Evolutionary conservation across 2,888 invertebrate genomes (phyloP).

Genomic region (Hololepta plana): DNA sequence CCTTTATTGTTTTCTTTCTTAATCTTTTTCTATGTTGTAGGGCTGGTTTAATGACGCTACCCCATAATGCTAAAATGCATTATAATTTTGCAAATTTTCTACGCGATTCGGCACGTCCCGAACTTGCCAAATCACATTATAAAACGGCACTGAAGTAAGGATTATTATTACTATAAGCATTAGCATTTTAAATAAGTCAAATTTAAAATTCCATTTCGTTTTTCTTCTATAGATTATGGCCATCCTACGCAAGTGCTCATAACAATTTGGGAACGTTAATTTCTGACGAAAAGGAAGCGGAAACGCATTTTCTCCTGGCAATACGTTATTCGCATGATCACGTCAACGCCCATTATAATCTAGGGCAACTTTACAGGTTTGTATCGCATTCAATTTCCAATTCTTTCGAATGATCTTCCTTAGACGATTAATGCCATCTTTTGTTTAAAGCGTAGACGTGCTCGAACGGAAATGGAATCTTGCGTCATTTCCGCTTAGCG

Average conservation of each 20-base stretch:
- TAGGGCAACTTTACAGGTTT: slow-evolving; percentile 68
- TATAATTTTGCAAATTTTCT: slow-evolving; percentile 80
- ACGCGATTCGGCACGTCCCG: slow-evolving; percentile 54
- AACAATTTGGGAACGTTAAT: slow-evolving; percentile 73
- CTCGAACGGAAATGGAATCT: too few relatives aligned
- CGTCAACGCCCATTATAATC: slow-evolving; percentile 69
- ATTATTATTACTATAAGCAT: neutral
- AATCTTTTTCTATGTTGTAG: too few relatives aligned
- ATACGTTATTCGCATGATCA: slow-evolving; percentile 56
- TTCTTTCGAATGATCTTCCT: too few relatives aligned
- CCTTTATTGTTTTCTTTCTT: too few relatives aligned
- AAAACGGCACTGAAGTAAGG: slow-evolving; percentile 54
- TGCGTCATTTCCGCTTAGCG: too few relatives aligned
- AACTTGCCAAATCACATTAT: slow-evolving; percentile 60
- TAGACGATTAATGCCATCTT: too few relatives aligned
- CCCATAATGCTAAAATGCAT: slow-evolving; percentile 79
- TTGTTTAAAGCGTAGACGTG: too few relatives aligned
- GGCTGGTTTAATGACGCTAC: slow-evolving; percentile 59
- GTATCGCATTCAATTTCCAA: too few relatives aligned
- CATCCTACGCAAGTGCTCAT: slow-evolving; percentile 69
- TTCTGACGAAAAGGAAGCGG: slow-evolving; percentile 45
- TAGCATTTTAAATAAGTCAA: slow-evolving; percentile 6
- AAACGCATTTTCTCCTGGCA: slow-evolving; percentile 57
- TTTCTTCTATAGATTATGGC: slow-evolving; percentile 50
- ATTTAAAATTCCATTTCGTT: slow-evolving; percentile 6